Conservation (phyloP, 92 coral and sea anemone genomes). For the Palythoa grandis region DNA sequence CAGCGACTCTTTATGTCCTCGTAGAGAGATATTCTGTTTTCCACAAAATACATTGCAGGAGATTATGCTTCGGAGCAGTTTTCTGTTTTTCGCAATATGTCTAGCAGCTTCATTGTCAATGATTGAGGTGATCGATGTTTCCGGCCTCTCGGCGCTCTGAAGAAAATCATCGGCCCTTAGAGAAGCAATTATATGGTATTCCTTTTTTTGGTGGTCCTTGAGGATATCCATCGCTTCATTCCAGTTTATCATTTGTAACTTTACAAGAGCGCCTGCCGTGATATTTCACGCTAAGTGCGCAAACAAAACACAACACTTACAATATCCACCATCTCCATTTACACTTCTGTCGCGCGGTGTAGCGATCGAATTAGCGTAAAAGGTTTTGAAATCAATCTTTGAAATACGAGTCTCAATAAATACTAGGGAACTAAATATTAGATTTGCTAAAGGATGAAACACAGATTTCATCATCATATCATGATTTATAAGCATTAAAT, state of each 20-base stretch:
- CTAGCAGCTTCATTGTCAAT: not conserved
- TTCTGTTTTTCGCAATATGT: slow-evolving; percentile 15
- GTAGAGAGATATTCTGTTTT: slow-evolving; percentile 24
- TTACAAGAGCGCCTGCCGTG: slow-evolving; percentile 8
- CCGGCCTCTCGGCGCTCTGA: not conserved
- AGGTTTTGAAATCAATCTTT: slow-evolving; percentile 13
- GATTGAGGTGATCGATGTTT: not conserved
- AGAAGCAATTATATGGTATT: slow-evolving; percentile 5
- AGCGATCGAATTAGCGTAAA: slow-evolving; percentile 16
- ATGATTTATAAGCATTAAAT: too few relatives aligned
- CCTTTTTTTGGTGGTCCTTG: slow-evolving; percentile 40
- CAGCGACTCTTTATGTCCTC: slow-evolving; percentile 8
- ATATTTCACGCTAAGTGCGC: slow-evolving; percentile 37
- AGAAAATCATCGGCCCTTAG: slow-evolving; percentile 24
- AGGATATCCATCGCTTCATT: slow-evolving; percentile 43
- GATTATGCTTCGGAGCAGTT: slow-evolving; percentile 7
- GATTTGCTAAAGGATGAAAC: too few relatives aligned
- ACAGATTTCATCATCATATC: too few relatives aligned
- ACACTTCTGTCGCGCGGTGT: slow-evolving; percentile 1
- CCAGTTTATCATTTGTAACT: slow-evolving; percentile 18
- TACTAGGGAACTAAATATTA: slow-evolving; percentile 30
- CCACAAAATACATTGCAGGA: slow-evolving; percentile 11
- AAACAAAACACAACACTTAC: slow-evolving; percentile 39
- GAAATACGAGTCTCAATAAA: slow-evolving; percentile 19
- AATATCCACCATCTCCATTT: slow-evolving; percentile 36